Conservation (phyloP, 2,797 vertebrate genomes). For the Pipistrellus pygmaeus region DNA sequence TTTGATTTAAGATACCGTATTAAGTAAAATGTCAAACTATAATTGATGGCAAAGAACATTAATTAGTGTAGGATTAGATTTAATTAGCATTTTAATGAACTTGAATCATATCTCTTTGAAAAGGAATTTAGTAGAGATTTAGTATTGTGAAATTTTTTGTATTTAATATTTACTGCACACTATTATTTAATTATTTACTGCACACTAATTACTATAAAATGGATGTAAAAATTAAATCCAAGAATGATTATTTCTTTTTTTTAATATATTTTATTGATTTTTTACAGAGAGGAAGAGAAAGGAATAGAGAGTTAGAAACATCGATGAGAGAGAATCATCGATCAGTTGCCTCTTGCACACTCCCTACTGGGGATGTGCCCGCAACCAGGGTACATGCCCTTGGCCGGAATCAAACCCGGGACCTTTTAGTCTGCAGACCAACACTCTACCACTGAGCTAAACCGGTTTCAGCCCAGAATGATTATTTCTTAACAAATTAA, state of each 20-base stretch:
- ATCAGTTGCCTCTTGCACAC: no score
- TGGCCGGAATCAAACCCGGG: no score
- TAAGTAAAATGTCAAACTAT: conserved; percentile 28
- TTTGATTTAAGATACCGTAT: conserved; percentile 20
- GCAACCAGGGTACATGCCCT: no score
- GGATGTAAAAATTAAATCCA: conserved; percentile 46
- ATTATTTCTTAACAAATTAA: conserved; percentile 17
- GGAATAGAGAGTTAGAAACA: no score
- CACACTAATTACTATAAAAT: neutral
- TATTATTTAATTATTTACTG: neutral
- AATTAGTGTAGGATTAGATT: conserved; percentile 52
- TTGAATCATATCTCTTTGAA: conserved; percentile 27
- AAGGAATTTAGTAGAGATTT: conserved; percentile 29
- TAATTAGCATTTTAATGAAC: conserved; percentile 61
- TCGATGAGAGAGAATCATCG: no score
- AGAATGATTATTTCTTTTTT: conserved; percentile 26
- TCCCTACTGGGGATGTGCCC: no score
- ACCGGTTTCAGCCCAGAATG: neutral
- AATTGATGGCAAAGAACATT: conserved; percentile 16
- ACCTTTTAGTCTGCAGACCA: no score
- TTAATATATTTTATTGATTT: no score
- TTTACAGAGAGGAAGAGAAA: no score
- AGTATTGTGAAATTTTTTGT: neutral
- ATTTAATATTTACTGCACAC: neutral
- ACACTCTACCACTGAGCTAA: no score